Conservation (phyloP, 1,140 invertebrate species). For the Heliconius hermathena region DNA sequence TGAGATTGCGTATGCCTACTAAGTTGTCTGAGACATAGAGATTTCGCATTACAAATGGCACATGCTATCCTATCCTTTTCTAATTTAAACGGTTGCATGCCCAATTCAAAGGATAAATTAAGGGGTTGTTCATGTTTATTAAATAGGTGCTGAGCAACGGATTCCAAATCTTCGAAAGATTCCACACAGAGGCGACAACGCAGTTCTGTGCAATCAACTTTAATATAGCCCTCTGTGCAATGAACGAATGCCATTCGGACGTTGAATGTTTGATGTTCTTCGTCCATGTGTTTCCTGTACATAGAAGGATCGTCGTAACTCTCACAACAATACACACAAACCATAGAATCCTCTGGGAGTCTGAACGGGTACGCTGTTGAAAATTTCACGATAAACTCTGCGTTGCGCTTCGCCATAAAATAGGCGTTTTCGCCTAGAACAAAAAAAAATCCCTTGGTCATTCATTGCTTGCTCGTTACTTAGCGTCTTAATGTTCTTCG, state of each 20-base stretch:
- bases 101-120: conserved; percentile 50
- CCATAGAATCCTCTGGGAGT: conserved; percentile 61
- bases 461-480: conserved; percentile 48
- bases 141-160: conserved; percentile 55
- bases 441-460: conserved; percentile 70
- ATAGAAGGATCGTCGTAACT: conserved; percentile 51
- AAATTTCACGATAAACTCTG: conserved; percentile 64
- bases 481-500: conserved; percentile 32
- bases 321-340: conserved; percentile 68
- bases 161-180: conserved; percentile 48
- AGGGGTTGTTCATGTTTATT: conserved; percentile 49
- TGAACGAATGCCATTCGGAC: conserved; percentile 57
- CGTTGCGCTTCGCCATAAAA: conserved; percentile 67
- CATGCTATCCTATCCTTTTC: conserved; percentile 58
- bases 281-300: conserved; percentile 61
- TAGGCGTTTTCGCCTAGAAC: conserved; percentile 68
- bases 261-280: conserved; percentile 54
- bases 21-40: conserved; percentile 52
- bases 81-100: conserved; percentile 59
- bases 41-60: conserved; percentile 57
- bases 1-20: conserved; percentile 68
- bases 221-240: conserved; percentile 56
- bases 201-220: conserved; percentile 62
- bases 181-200: conserved; percentile 56
- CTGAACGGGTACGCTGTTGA: conserved; percentile 69